Evolutionary conservation across 2,888 invertebrate species (phyloP), one percentile per base, ranked within the genome.

Genomic region (Deilephila elpenor): DNA sequence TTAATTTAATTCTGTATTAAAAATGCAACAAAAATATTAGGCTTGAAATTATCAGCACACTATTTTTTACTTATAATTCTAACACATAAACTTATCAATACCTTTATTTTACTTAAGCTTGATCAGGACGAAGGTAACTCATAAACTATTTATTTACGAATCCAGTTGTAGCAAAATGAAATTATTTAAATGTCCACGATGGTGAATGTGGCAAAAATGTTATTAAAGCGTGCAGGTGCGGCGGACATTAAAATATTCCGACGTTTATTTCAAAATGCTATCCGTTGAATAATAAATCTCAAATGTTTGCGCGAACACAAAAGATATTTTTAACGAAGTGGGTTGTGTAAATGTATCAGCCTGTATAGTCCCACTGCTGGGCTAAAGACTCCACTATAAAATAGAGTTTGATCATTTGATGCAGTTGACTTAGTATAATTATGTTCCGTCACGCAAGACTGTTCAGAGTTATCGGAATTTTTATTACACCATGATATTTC

Each of bases 221-320:
- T 44, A 51, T 56, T 56, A 67, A 61, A 67, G 25, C 44, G 51
- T 51, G 5, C 67, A 67, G 67, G 51, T 67, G 67, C 7, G 1
- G 67, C 51, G 8, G 51, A 51, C 67, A 51, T 51, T 67, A 67
- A 67, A 25, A 51, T 67, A 67, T 67, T 67, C 51, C 44, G 25
- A 51, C 67, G 25, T 44, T 67, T 51, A 60, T 60, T 56, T 29
- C 51, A 44, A 67, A 67, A 51, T 25, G 67, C 17, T 20, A 37
- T 56, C 56, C 61, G 29, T 1, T 44, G 51, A 67, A 67, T 67
- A 67, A 51, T 67, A 44, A 37, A 67, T 25, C 67, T 51, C 64
- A 56, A 72, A 56, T 59, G 34, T 37, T 34, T 62, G 62, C 32
- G 34, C 60, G 2, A 61, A 19, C 5, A 61, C 19, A 61, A 61